phyloP scores from a whole-genome alignment of 2,797 vertebrate genomes.

The Megaceryle alcyon region DNA sequence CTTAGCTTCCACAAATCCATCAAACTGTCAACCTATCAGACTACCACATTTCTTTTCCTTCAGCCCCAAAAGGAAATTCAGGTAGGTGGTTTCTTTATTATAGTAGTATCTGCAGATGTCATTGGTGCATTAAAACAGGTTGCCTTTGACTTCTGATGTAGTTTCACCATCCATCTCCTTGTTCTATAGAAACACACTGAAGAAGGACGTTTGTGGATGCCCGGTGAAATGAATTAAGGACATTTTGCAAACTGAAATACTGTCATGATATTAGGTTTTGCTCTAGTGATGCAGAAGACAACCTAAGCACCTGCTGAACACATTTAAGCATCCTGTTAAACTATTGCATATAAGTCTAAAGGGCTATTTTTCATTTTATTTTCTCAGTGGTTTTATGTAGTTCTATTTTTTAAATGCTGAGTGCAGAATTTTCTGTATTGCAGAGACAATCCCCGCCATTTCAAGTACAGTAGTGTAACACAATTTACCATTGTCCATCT shows the following conservation, averaged over 20 bases:
- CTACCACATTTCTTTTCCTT: neutral
- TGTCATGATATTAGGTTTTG: neutral
- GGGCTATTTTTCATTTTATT: neutral
- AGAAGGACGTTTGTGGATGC: neutral
- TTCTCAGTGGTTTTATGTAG: fast-evolving
- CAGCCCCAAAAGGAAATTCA: neutral
- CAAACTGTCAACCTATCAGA: neutral
- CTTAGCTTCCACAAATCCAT: neutral
- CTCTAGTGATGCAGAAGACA: neutral
- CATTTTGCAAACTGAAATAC: neutral
- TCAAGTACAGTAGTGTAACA: neutral
- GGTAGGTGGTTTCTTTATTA: neutral
- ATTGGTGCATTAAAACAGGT: neutral
- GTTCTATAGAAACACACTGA: neutral
- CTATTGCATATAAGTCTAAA: neutral
- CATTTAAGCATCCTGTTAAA: neutral
- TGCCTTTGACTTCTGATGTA: neutral
- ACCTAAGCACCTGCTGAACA: neutral
- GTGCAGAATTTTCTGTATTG: neutral
- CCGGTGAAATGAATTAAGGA: neutral
- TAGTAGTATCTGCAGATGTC: neutral
- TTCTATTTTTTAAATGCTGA: neutral
- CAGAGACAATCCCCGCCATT: neutral
- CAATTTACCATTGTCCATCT: neutral
- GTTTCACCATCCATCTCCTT: neutral